Conservation (phyloP, 2,113 vertebrate species). For the Callaeas wilsoni region DNA sequence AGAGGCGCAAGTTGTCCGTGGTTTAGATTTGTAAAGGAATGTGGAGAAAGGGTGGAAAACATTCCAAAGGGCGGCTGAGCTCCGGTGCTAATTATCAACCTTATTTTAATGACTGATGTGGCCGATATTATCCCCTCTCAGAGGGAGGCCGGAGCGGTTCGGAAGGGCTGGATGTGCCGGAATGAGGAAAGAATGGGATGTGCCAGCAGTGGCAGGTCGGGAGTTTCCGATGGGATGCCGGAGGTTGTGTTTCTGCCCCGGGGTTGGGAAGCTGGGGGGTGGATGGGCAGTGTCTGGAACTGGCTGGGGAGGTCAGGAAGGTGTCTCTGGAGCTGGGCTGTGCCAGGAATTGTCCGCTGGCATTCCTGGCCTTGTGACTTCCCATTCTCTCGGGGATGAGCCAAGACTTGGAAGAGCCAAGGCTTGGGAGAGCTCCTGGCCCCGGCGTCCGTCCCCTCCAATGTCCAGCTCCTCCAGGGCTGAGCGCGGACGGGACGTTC, state of each 20-base stretch:
- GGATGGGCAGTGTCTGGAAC: background rate
- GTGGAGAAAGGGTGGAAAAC: background rate
- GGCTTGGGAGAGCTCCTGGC: background rate
- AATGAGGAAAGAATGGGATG: background rate
- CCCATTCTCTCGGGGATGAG: background rate
- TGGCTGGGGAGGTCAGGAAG: background rate
- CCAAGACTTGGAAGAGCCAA: background rate
- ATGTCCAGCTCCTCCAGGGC: background rate
- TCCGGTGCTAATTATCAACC: too few species aligned
- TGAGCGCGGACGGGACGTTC: background rate
- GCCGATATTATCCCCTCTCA: too few species aligned
- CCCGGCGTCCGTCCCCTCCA: accelerated
- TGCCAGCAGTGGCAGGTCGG: accelerated
- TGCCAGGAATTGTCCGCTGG: background rate
- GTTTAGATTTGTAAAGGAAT: background rate
- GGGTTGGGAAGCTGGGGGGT: background rate
- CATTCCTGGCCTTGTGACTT: background rate
- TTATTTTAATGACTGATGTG: background rate
- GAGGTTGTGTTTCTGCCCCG: background rate
- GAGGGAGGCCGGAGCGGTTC: background rate
- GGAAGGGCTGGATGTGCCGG: background rate
- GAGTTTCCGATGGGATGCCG: accelerated
- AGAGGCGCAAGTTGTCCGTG: background rate
- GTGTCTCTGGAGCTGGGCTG: background rate
- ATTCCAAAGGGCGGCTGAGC: background rate